Evolutionary conservation across 1,140 invertebrate genomes (phyloP), one percentile per base, ranked within the genome.

Genomic region (Manduca sexta): DNA sequence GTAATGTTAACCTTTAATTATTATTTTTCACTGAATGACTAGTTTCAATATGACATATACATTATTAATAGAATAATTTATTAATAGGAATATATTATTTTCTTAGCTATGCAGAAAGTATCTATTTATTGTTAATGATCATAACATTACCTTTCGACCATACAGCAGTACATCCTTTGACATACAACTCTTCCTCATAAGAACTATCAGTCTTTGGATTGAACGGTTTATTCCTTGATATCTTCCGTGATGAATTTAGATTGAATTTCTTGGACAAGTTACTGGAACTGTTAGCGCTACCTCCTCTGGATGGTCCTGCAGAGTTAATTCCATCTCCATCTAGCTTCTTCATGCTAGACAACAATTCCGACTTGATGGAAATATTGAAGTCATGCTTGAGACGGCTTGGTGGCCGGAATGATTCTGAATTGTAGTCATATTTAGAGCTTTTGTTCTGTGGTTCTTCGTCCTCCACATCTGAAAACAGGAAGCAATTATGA

Each of bases 161-260:
- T 15, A 97, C 90, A 13, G 94, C 95, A 14, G 94, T 93, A 69
- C 93, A 91, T 4, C 92, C 94, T 57, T 91, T 93, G 8, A 95
- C 91, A 87, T 96, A 98, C 11, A 98, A 84, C 81, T 98, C 96
- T 84, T 97, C 95, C 86, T 97, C 96, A 62, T 84, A 84, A 52
- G 61, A 81, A 45, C 79, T 76, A 56, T 86, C 86, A 40, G 74
- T 80, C 56, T 79, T 85, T 12, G 74, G 74, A 64, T 86, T 81
- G 6, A 80, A 51, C 0, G 72, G 66, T 50, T 55, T 64, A 10
- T 65, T 62, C 16, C 47, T 68, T 1, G 54, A 43, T 13, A 42
- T 51, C 53, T 70, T 68, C 38, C 65, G 58, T 11, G 54, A 46
- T 17, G 54, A 60, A 21, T 60, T 69, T 8, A 79, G 41, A 40